Evolutionary conservation across 2,113 vertebrate species (phyloP).

Genomic region (Dromaius novaehollandiae): DNA sequence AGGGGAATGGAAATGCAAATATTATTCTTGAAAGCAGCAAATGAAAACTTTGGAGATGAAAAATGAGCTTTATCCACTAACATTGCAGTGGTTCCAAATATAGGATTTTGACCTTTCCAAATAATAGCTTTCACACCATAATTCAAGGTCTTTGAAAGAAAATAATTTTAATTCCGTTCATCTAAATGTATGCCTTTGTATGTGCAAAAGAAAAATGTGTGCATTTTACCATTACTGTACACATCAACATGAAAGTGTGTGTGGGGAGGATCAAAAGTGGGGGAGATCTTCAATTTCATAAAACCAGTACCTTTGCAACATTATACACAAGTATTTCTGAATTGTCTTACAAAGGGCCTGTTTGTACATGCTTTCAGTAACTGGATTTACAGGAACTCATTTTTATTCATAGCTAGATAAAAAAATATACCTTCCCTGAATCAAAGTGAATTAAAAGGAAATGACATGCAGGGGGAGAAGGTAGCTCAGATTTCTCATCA

Average conservation of each 20-base stretch:
- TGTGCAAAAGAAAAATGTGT: background rate
- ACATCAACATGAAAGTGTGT: background rate
- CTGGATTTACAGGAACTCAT: background rate
- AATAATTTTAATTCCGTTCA: background rate
- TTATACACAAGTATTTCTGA: background rate
- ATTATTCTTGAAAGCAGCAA: conserved; percentile 35
- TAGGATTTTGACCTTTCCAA: conserved; percentile 7
- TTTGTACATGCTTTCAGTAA: background rate
- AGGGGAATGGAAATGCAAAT: conserved; percentile 52
- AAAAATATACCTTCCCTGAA: background rate
- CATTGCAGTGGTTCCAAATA: conserved; percentile 10
- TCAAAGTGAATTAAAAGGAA: conserved; percentile 53
- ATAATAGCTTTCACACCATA: conserved; percentile 1
- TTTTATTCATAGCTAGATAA: conserved; percentile 33
- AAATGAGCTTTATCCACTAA: conserved; percentile 19
- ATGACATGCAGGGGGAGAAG: background rate
- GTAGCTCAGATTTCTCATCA: conserved; percentile 38
- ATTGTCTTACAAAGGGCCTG: background rate
- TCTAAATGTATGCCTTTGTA: background rate
- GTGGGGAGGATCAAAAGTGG: background rate
- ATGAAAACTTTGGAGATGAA: background rate
- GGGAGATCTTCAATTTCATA: background rate
- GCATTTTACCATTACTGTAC: background rate
- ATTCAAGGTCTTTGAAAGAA: background rate
- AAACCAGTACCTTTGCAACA: background rate